Conservation (phyloP, 2,113 vertebrate species). For the Synodontis membranacea region DNA sequence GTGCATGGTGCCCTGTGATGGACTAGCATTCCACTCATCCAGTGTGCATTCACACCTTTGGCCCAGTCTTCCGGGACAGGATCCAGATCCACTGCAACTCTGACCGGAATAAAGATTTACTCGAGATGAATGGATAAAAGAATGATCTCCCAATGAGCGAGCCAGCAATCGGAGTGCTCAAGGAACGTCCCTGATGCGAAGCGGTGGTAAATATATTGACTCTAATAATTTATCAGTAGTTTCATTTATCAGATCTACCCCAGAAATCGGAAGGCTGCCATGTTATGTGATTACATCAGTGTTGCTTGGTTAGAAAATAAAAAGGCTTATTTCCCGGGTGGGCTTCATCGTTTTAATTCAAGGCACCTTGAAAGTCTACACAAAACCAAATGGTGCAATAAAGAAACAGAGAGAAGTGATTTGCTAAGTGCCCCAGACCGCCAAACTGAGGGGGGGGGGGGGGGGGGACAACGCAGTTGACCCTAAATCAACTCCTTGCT, state of each 20-base stretch:
- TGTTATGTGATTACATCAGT: conserved; percentile 56
- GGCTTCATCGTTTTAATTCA: conserved; percentile 17
- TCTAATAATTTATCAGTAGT: neutral
- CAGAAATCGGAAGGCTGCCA: conserved; percentile 16
- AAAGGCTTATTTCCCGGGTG: conserved; percentile 39
- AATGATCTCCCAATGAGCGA: neutral
- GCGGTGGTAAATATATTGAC: neutral
- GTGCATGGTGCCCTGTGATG: neutral
- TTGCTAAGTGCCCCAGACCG: neutral
- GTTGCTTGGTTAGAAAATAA: conserved; percentile 33
- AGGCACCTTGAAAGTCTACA: conserved; percentile 29
- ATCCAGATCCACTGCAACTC: neutral
- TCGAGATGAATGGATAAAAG: no score
- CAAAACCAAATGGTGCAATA: conserved; percentile 30
- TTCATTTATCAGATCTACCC: conserved; percentile 29
- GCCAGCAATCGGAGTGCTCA: neutral
- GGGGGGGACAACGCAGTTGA: neutral
- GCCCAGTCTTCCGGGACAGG: neutral
- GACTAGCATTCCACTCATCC: neutral
- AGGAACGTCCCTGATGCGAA: neutral
- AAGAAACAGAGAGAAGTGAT: conserved; percentile 36
- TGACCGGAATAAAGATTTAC: neutral
- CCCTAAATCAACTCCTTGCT: neutral
- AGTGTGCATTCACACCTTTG: neutral
- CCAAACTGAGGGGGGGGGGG: neutral